Base-by-base conservation (phyloP, 1,140 invertebrate genomes). In the Grapholita molesta region DNA sequence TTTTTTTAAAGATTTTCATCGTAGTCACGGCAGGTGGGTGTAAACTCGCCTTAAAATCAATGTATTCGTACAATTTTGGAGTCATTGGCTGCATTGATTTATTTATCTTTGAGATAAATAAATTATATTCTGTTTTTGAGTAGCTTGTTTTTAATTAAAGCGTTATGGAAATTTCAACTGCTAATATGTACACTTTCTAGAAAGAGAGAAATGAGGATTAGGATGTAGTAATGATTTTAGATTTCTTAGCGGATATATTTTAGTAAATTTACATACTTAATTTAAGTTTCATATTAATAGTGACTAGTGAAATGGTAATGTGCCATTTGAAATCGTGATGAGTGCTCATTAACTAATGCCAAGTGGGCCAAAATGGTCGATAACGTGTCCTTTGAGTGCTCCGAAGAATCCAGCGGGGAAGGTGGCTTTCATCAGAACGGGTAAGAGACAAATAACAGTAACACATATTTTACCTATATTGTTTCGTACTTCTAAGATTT, bases 301-400 rank as follows among this genome's bases (percentile, higher is more conserved):
- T 67, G 64, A 68, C 53, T 28, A 42, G 38, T 52, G 68, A 64
- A 72, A 68, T 28, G 70, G 67, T 70, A 24, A 53, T 68, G 66
- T 53, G 33, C 28, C 69, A 57, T 74, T 69, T 74, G 68, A 69
- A 71, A 68, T 35, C 42, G 64, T 55, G 67, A 66, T 38, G 33
- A 30, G 18, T 68, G 24, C 73, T 75, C 65, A 2, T 48, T 18
- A 9, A 21, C n/a, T 48, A 9, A n/a, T 15, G 11, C 38, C 42
- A 21, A 21, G 18, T 48, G 2, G 6, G n/a, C 1, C 18, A 74
- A 12, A 35, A 90, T 89, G 87, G 85, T 89, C 73, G 89, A 91
- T 73, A 91, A 91, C 80, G 89, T 84, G 9, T 86, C 84, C 1
- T 91, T 89, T 69, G 89, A 91, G 48, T 86, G 88, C 69, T 91